A percentile compares a stretch with the other conserved stretches of the same genome.
These are phyloP conservation scores for Nothobranchius furzeri DNA, from an alignment of 2,113 vertebrate genomes.

Conservation along the genomic window DNA sequence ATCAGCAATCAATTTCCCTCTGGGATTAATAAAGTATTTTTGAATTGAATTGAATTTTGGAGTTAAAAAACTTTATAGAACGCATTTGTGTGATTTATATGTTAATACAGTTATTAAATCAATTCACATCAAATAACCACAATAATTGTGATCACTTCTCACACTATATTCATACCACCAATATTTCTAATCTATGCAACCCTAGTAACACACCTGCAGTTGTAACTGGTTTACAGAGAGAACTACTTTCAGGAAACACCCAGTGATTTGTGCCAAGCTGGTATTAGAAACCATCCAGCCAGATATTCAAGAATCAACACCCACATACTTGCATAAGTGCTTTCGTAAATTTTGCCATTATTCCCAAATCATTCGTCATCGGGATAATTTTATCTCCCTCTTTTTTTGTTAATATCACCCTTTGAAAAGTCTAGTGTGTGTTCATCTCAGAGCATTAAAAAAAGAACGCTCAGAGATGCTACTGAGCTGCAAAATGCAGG, in stretches of 20 bases:
- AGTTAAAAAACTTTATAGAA: no score
- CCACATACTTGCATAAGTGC: slow-evolving; percentile 46
- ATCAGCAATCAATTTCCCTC: no score
- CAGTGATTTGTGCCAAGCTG: slow-evolving; percentile 20
- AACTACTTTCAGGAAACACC: slow-evolving; percentile 33
- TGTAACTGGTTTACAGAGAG: slow-evolving; percentile 11
- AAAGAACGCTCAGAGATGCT: background rate
- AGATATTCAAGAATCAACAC: slow-evolving; percentile 48
- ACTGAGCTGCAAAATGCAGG: background rate
- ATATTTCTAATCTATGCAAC: no score
- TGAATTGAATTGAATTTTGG: no score
- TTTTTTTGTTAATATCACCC: background rate
- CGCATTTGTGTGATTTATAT: no score
- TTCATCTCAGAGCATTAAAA: slow-evolving; percentile 2
- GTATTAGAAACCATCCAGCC: slow-evolving; percentile 45
- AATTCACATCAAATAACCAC: no score
- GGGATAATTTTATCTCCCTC: no score
- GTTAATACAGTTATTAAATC: no score
- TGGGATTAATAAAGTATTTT: no score
- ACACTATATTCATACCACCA: no score
- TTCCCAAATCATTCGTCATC: background rate
- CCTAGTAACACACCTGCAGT: slow-evolving; percentile 43
- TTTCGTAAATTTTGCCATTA: slow-evolving; percentile 38
- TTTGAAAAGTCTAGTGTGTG: background rate
- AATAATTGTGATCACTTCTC: no score